phyloP scores from a whole-genome alignment of 30 jellyfish, hydroid and myxozoan species.

The Clytia hemisphaerica region DNA sequence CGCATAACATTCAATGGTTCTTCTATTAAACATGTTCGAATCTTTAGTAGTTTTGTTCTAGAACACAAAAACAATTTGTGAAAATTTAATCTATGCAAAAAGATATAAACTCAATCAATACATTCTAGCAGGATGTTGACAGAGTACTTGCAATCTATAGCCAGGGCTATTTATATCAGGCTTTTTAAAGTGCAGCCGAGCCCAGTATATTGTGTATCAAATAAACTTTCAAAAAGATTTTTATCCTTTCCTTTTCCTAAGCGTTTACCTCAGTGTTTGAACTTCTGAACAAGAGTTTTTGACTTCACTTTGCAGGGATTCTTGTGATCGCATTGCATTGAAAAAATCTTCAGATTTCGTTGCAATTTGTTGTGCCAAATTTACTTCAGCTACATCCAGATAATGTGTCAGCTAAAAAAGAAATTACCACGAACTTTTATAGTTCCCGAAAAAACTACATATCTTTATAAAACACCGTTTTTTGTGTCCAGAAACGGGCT shows the following conservation, averaged over 20 bases:
- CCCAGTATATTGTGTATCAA: too few species aligned
- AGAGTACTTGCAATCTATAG: too few species aligned
- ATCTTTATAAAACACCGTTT: not conserved
- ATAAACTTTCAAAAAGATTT: too few species aligned
- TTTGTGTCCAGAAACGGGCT: not conserved
- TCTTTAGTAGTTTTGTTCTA: constrained; percentile 55
- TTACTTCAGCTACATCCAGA: constrained; percentile 77
- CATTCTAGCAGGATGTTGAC: not conserved
- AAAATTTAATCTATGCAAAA: not conserved
- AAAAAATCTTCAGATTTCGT: constrained; percentile 82
- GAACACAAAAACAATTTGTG: not conserved
- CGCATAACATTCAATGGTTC: constrained; percentile 65
- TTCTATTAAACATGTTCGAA: constrained; percentile 36
- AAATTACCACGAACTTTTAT: not conserved
- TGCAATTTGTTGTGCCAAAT: constrained; percentile 86
- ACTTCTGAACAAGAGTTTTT: constrained; percentile 63
- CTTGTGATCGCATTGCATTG: constrained; percentile 90
- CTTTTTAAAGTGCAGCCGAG: too few species aligned
- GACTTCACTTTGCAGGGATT: constrained; percentile 67
- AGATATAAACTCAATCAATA: not conserved
- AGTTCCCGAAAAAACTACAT: not conserved
- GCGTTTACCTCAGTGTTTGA: constrained; percentile 56
- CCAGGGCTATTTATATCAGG: too few species aligned
- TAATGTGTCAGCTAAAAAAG: constrained; percentile 58
- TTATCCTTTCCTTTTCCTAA: too few species aligned